Base-by-base conservation (phyloP, 2,113 vertebrate species). In the Callaeas wilsoni region DNA sequence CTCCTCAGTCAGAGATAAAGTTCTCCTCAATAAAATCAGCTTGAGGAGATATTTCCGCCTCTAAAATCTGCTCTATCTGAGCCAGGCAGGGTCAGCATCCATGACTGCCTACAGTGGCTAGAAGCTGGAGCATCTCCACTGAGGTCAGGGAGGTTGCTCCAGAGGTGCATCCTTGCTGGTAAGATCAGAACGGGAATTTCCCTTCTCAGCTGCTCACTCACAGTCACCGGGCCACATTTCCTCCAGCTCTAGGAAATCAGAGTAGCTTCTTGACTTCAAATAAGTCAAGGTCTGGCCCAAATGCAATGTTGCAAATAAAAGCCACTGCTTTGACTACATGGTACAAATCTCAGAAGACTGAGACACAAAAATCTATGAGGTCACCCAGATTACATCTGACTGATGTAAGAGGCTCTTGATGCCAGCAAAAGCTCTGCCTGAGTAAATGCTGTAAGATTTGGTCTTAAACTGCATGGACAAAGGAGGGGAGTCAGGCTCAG, bases 1-100 rank as follows among this genome's bases (percentile, higher is more conserved):
- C 14, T 18, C 26, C 10, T 21, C 27, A 41, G 22, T 32, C 60
- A 56, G 37, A 79, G 41, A 23, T 21, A 26, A 93, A 79, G 29
- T 33, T 39, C 56, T 74, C 17, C 49, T 65, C 35, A 12, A 46
- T 16, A 76, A 79, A 88, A 83, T 33, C 16, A 57, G 15, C 37
- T 32, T 19, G 19, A 84, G 22, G 18, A 79, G 59, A 73, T n/a
- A 91, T 37, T 70, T 75, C 35, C 83, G 41, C 19, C 47, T 65
- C 56, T 57, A 55, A 84, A 67, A 37, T 41, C 59, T 30, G 46
- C 32, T 73, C 29, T 5, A 6, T 12, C 59, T 0, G 0, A 64
- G 68, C 59, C 2, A 4, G 4, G 22, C 44, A 64, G 57, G 44
- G 47, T 44, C 77, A 57, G 68, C 46, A 49, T 42, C 87, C 5